Conservation (phyloP, 2,888 invertebrate species). For the Dysmachus trigonus region DNA sequence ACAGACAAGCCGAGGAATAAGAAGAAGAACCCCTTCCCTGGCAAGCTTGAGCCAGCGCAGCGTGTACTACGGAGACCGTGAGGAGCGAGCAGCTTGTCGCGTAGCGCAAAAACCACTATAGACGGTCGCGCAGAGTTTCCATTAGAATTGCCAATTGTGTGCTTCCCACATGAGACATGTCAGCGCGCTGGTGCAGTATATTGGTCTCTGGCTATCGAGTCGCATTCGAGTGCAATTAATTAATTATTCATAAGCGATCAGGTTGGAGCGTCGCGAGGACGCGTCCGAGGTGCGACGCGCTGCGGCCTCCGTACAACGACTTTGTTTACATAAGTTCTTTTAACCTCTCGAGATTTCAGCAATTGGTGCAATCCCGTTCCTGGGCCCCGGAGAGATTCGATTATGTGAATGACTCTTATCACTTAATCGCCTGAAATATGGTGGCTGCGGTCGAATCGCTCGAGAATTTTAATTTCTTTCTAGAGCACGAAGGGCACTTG, state of each 20-base stretch:
- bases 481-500: not conserved
- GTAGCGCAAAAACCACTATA: conserved; percentile 1
- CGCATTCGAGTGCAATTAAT: conserved; percentile 50
- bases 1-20: not conserved
- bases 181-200: not conserved
- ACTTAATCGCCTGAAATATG: conserved; percentile 36
- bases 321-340: conserved; percentile 31
- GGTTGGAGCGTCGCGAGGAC: conserved; percentile 17
- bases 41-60: not conserved
- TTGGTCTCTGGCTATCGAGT: conserved; percentile 24
- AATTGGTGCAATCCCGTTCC: not conserved
- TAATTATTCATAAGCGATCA: conserved; percentile 49
- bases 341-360: conserved; percentile 10
- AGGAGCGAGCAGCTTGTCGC: not conserved
- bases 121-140: conserved; percentile 20
- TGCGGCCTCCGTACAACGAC: not conserved
- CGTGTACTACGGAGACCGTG: not conserved
- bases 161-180: conserved; percentile 31
- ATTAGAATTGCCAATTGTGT: conserved; percentile 46
- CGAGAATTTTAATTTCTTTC: not conserved
- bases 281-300: conserved; percentile 2
- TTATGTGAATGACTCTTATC: conserved; percentile 34
- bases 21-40: not conserved
- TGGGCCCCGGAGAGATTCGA: not conserved
- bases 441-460: not conserved